A percentile compares a stretch with the other conserved stretches of the same genome.
Conservation (phyloP, 2,888 invertebrate genomes). For the Nycteola revayana region DNA sequence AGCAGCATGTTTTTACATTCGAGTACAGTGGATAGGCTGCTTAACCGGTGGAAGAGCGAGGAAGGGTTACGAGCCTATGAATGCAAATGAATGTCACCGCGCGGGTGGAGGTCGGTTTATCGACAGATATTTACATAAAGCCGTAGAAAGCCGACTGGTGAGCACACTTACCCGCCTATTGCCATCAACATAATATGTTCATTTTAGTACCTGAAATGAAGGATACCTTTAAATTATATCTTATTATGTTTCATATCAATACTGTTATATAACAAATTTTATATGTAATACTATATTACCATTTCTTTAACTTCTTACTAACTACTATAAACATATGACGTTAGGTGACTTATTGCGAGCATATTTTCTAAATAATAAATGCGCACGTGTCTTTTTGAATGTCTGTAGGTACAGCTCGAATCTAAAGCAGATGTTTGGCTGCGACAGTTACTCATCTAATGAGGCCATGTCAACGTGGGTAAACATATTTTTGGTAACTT, state of each 20-base stretch:
- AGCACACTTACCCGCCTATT: slow-evolving; percentile 57
- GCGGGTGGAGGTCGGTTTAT: slow-evolving; percentile 70
- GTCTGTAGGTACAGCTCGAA: slow-evolving; percentile 16
- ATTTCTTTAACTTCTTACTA: too few species aligned
- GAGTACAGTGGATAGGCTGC: slow-evolving; percentile 54
- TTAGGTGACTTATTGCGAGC: too few species aligned
- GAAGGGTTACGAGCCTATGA: slow-evolving; percentile 81
- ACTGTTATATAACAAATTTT: too few species aligned
- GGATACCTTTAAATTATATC: slow-evolving; percentile 28
- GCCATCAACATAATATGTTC: slow-evolving; percentile 51
- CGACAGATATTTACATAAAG: slow-evolving; percentile 76
- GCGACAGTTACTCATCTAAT: slow-evolving; percentile 2
- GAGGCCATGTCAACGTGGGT: slow-evolving; percentile 11
- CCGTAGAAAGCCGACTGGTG: slow-evolving; percentile 59
- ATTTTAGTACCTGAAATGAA: slow-evolving; percentile 52
- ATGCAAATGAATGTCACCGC: slow-evolving; percentile 77
- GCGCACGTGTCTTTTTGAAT: slow-evolving; percentile 36
- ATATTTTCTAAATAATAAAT: too few species aligned
- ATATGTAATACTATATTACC: too few species aligned
- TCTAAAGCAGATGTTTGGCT: slow-evolving; percentile 15
- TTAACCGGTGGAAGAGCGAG: slow-evolving; percentile 62
- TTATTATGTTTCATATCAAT: too few species aligned
- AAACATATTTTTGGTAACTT: slow-evolving; percentile 10
- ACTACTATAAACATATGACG: too few species aligned
- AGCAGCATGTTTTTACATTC: slow-evolving; percentile 70